phyloP scores from a whole-genome alignment of 2,113 vertebrate species.

The Phrynosoma blainvillii region DNA sequence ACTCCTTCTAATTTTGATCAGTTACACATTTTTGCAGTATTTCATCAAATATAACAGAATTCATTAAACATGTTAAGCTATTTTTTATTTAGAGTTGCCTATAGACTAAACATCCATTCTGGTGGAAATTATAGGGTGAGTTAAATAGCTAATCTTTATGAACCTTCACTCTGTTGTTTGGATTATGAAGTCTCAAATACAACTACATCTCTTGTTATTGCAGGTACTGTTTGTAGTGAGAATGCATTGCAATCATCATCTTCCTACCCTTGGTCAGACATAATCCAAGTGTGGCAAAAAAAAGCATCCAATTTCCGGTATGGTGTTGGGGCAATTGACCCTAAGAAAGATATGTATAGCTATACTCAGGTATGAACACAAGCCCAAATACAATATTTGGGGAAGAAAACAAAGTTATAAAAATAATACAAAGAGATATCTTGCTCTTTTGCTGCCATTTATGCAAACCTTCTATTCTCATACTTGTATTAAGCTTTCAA shows the following conservation, averaged over 20 bases:
- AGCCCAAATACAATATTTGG: not conserved
- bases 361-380: conserved; percentile 41
- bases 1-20: not conserved
- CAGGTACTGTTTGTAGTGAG: conserved; percentile 20
- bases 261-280: not conserved
- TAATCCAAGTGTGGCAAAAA: not conserved
- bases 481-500: no score
- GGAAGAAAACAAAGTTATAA: not conserved
- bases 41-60: not conserved
- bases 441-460: no score
- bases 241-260: not conserved
- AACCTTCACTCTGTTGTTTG: not conserved
- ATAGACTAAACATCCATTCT: not conserved
- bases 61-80: not conserved
- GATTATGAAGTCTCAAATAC: not conserved
- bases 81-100: not conserved
- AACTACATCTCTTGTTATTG: conserved; percentile 5
- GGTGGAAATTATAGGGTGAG: not conserved
- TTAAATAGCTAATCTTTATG: not conserved
- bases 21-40: not conserved
- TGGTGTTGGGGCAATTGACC: not conserved
- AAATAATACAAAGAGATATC: not conserved
- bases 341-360: not conserved
- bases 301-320: conserved; percentile 11
- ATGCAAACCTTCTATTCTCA: no score